These are phyloP conservation scores for Morinoia aosen DNA, from an alignment of 2,888 invertebrate species.

Conservation along the genomic window DNA sequence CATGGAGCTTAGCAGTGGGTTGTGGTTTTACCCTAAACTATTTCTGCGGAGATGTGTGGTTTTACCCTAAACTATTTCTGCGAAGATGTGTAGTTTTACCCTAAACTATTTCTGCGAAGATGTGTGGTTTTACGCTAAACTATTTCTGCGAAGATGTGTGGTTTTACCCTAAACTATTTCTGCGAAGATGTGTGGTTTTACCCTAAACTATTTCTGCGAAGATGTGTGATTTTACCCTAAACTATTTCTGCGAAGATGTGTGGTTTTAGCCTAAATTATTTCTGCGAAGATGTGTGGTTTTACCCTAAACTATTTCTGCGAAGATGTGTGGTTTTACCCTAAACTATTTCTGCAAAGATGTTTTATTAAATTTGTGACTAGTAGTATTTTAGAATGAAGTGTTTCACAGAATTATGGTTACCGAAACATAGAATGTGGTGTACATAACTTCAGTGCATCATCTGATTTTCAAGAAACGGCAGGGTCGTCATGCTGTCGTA, in stretches of 20 bases:
- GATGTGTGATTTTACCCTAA: not conserved
- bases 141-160: not conserved
- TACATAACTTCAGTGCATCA: not conserved
- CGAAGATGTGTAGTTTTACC: not conserved
- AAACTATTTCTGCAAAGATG: not conserved
- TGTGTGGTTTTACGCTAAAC: not conserved
- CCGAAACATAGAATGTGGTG: too few relatives aligned
- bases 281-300: not conserved
- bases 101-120: not conserved
- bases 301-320: not conserved
- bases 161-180: not conserved
- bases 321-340: not conserved
- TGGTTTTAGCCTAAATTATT: not conserved
- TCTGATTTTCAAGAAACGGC: not conserved
- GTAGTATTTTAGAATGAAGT: too few relatives aligned
- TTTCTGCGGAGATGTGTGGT: not conserved
- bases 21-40: not conserved
- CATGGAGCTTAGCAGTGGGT: not conserved
- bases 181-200: not conserved
- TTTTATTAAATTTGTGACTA: too few relatives aligned
- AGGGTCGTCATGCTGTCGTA: not conserved
- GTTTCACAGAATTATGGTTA: too few relatives aligned
- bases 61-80: not conserved
- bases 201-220: not conserved
- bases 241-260: not conserved